phyloP scores from a whole-genome alignment of 1,140 invertebrate genomes.

The Maconellicoccus hirsutus region DNA sequence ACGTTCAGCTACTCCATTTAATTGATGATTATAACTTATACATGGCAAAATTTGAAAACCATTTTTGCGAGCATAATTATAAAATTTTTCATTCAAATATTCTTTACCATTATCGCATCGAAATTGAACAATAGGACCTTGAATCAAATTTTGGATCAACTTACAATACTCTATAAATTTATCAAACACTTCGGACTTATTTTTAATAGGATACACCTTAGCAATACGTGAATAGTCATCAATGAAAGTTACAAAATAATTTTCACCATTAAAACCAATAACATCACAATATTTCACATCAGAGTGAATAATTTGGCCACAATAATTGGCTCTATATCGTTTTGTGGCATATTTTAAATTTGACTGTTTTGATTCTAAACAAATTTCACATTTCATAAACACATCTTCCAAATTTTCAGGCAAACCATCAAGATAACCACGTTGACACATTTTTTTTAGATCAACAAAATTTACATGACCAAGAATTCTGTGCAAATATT shows the following conservation, averaged over 20 bases:
- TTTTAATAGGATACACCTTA: constrained; percentile 22
- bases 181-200: constrained; percentile 21
- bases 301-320: constrained; percentile 21
- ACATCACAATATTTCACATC: constrained; percentile 12
- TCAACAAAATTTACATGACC: too few relatives aligned
- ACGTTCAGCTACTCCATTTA: constrained; percentile 34
- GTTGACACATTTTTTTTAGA: too few relatives aligned
- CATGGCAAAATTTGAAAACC: constrained; percentile 31
- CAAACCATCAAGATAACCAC: too few relatives aligned
- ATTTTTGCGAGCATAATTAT: constrained; percentile 32
- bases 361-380: constrained; percentile 24
- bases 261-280: not conserved
- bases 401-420: not conserved
- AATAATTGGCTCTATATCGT: constrained; percentile 11
- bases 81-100: too few relatives aligned
- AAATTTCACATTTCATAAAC: constrained; percentile 24
- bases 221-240: constrained; percentile 26
- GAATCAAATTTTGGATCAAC: constrained; percentile 21
- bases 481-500: too few relatives aligned
- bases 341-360: constrained; percentile 24
- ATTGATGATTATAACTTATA: constrained; percentile 33
- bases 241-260: too few relatives aligned
- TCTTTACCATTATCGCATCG: constrained; percentile 28
- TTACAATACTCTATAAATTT: constrained; percentile 22
- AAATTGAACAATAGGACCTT: constrained; percentile 23